These are phyloP conservation scores for Xiphophorus maculatus DNA, from an alignment of 2,113 vertebrate species.

Conservation along the genomic window DNA sequence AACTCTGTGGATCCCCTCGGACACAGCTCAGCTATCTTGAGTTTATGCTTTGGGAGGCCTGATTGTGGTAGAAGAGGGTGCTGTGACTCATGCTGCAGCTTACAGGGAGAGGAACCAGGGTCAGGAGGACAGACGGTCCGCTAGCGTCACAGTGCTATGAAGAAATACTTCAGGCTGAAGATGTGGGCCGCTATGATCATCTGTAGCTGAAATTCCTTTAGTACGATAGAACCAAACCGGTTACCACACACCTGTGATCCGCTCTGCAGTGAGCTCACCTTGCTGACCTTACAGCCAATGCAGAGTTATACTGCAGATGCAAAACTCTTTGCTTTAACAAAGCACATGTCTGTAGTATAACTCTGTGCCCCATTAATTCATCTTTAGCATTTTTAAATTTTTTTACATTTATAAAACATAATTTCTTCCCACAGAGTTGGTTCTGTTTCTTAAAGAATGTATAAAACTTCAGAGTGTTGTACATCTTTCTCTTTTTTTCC, in stretches of 20 bases:
- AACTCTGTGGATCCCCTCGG: slow-evolving; percentile 7
- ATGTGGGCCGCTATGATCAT: background rate
- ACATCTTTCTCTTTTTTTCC: background rate
- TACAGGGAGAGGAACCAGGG: slow-evolving; percentile 2
- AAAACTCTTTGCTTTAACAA: background rate
- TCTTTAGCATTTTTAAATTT: too few species aligned
- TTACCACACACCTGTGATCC: slow-evolving; percentile 10
- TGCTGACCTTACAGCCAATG: background rate
- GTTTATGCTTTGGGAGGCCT: slow-evolving; percentile 8
- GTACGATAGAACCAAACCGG: background rate
- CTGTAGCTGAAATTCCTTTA: slow-evolving; percentile 5
- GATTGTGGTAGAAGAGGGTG: background rate
- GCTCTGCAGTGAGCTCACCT: slow-evolving; percentile 26
- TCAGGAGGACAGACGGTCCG: slow-evolving; percentile 6
- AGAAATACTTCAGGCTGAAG: slow-evolving; percentile 36
- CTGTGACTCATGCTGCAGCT: slow-evolving; percentile 37
- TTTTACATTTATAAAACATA: background rate
- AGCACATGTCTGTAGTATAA: background rate
- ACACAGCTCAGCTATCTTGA: slow-evolving; percentile 40
- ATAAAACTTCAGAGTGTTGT: background rate
- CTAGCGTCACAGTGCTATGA: slow-evolving; percentile 25
- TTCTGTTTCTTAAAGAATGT: too few species aligned
- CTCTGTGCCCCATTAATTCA: too few species aligned
- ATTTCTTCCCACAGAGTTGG: background rate
- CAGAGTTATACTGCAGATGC: background rate